Percentiles rank a stretch among this genome's conserved stretches.
Evolutionary conservation across 2,113 vertebrate genomes (phyloP).

Genomic region (Mungos mungo): DNA sequence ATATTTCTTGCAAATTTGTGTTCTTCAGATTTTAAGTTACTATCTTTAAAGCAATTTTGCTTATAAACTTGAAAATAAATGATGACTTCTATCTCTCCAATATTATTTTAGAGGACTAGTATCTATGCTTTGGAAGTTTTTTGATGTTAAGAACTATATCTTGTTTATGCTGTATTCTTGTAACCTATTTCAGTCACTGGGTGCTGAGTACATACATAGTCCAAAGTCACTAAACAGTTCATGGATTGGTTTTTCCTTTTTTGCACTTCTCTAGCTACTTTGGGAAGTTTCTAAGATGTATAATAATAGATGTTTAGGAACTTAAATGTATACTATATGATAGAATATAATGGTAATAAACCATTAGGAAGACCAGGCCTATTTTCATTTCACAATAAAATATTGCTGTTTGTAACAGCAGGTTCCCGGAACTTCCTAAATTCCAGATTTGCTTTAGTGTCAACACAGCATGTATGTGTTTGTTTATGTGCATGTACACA

Average conservation of each 20-base stretch:
- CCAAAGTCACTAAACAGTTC: not conserved
- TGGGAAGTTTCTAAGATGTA: not conserved
- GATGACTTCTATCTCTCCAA: not conserved
- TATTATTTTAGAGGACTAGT: not conserved
- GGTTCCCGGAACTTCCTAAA: not conserved
- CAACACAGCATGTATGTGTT: not conserved
- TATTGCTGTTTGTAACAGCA: not conserved
- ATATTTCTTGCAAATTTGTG: not conserved
- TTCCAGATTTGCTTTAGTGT: not conserved
- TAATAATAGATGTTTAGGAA: not conserved
- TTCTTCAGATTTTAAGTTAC: not conserved
- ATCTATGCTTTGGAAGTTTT: not conserved
- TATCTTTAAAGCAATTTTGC: not conserved
- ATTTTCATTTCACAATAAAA: not conserved
- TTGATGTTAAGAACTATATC: not conserved
- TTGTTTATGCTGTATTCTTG: not conserved
- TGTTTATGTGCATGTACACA: not conserved
- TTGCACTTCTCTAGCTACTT: not conserved
- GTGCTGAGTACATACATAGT: not conserved
- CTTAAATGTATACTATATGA: not conserved
- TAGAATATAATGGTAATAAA: not conserved
- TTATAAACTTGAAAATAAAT: not conserved
- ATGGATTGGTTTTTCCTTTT: not conserved
- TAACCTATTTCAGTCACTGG: not conserved
- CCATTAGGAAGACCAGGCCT: not conserved